Base-by-base conservation (phyloP, 2,797 vertebrate genomes). In the Yasuhikotakia modesta region DNA sequence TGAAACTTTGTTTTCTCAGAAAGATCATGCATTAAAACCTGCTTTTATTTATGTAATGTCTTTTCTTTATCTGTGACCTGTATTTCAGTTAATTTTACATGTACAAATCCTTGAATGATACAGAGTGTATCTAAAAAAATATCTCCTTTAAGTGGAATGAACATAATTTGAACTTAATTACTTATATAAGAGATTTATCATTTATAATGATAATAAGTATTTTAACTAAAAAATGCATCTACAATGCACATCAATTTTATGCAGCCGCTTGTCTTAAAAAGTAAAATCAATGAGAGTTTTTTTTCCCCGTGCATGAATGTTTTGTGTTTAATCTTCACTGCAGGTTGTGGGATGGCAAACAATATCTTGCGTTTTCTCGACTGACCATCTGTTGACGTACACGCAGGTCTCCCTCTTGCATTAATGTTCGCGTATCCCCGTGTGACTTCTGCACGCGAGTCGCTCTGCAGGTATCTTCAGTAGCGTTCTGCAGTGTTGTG, bases 401-500 rank as follows among this genome's bases (percentile, higher is more conserved):
- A 12, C 45, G 4, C 46, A 1, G n/a, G 66, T 53, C 39, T 52
- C 61, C 30, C 58, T 69, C 11, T 16, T 57, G 21, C 35, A 46
- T 61, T 73, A 17, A 52, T 73, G 45, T 45, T 32, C 11, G 3
- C 11, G 11, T 21, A 32, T 53, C 67, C 43, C 61, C 4, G 16
- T n/a, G 52, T 57, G 45, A 43, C 32, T 60, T 27, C 10, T 8
- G 3, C 58, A 3, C 11, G 39, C 39, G 11, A 43, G 8, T 17
- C 19, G 19, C 17, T 48, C 50, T 46, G 69, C 50, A 65, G 43
- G 48, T 75, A 24, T 68, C 35, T 70, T 60, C 53, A 71, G 30
- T 27, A 48, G 14, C 39, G 65, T 21, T 1, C 32, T 70, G 61
- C 30, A 79, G 27, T 65, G 55, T 61, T 75, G 67, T 72, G 48